phyloP scores from a whole-genome alignment of 2,888 invertebrate species.

The Caenorhabditis macrosperma region DNA sequence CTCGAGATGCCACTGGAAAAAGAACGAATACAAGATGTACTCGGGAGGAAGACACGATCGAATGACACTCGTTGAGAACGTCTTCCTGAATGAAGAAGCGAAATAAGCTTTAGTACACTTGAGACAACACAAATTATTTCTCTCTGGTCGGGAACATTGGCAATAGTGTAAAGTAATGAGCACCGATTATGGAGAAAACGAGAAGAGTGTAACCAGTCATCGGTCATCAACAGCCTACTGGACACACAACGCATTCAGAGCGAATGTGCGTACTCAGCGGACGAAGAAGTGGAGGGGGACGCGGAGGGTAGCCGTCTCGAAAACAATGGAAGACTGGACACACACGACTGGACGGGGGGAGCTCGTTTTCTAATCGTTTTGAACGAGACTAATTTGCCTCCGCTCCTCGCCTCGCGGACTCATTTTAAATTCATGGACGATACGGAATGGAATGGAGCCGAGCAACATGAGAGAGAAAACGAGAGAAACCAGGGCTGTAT shows the following conservation, averaged over 20 bases:
- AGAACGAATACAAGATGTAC: not conserved
- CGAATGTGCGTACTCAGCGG: slow-evolving; percentile 11
- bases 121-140: not conserved
- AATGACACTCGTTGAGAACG: slow-evolving; percentile 13
- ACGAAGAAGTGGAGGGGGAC: slow-evolving; percentile 5
- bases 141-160: not conserved
- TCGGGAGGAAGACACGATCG: slow-evolving; percentile 14
- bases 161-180: slow-evolving; percentile 28
- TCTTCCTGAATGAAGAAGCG: not conserved
- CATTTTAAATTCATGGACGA: slow-evolving; percentile 47
- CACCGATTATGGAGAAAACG: slow-evolving; percentile 30
- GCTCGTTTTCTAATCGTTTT: slow-evolving; percentile 54
- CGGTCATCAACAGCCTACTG: slow-evolving; percentile 15
- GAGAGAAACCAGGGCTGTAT: not conserved
- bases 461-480: not conserved
- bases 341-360: slow-evolving; percentile 15
- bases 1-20: not conserved
- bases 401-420: slow-evolving; percentile 14
- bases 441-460: not conserved
- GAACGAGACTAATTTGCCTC: slow-evolving; percentile 36
- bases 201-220: slow-evolving; percentile 10
- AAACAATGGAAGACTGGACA: slow-evolving; percentile 23
- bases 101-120: not conserved
- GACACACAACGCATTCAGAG: slow-evolving; percentile 19
- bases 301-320: slow-evolving; percentile 15